A percentile compares a stretch with the other conserved stretches of the same genome.
Evolutionary conservation across 1,140 invertebrate genomes (phyloP).

Genomic region (Schlechtendalia chinensis): DNA sequence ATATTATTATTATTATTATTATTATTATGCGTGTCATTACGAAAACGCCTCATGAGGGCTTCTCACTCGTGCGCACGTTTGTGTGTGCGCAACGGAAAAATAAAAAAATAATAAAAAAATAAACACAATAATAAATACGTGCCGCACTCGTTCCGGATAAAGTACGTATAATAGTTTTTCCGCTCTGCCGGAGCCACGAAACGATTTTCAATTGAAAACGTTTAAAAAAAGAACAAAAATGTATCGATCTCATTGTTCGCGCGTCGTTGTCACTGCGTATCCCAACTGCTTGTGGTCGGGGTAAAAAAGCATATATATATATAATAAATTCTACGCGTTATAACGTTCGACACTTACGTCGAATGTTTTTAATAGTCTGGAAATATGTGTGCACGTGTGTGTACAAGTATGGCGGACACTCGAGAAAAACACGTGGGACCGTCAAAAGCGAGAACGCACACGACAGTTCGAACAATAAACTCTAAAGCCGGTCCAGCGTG

Average conservation of each 20-base stretch:
- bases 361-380: background rate
- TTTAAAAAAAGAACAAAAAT: background rate
- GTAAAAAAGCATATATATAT: background rate
- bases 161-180: constrained; percentile 21
- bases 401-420: background rate
- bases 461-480: background rate
- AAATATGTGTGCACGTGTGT: no score
- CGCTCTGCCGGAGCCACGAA: background rate
- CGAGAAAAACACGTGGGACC: background rate
- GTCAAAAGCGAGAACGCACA: background rate
- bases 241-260: background rate
- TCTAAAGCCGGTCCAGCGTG: no score
- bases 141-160: background rate
- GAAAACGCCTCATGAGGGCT: constrained; percentile 12
- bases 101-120: background rate
- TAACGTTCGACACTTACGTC: background rate
- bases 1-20: no score
- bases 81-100: background rate
- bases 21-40: no score
- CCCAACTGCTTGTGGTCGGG: background rate
- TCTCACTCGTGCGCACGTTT: background rate
- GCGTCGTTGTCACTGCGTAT: background rate
- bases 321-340: background rate
- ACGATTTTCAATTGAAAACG: constrained; percentile 19
- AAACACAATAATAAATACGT: background rate